Percentiles rank a stretch among this genome's conserved stretches.
Conservation (phyloP, 2,113 vertebrate species). For the Dicaeum eximium region DNA sequence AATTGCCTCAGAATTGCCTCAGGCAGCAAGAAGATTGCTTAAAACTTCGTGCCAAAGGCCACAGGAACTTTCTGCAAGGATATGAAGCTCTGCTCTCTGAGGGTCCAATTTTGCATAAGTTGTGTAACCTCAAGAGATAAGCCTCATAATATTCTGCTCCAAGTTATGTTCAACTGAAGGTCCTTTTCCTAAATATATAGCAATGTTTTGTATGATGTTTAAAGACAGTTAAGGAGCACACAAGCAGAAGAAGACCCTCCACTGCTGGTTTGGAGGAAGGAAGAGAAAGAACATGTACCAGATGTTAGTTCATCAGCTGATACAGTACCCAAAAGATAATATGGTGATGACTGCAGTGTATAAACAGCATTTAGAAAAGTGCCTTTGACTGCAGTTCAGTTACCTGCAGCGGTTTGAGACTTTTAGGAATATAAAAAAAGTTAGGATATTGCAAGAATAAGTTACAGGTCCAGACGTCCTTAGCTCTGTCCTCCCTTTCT, state of each 20-base stretch:
- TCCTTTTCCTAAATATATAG: background rate
- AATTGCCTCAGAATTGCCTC: background rate
- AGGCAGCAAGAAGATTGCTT: background rate
- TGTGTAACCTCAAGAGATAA: background rate
- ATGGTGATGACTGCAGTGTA: background rate
- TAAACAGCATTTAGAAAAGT: background rate
- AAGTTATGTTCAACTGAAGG: background rate
- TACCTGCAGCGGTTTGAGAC: background rate
- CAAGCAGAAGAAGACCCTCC: background rate
- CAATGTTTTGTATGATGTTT: background rate
- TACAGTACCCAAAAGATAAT: background rate
- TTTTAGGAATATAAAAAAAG: background rate
- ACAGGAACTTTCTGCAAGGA: background rate
- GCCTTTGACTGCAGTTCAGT: background rate
- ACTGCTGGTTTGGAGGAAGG: background rate
- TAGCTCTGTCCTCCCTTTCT: background rate
- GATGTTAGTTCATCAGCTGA: background rate
- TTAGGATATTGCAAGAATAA: background rate
- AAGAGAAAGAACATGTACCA: background rate
- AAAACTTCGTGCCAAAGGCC: background rate
- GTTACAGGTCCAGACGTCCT: accelerated
- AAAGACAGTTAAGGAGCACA: background rate
- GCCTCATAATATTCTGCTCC: background rate
- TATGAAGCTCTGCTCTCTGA: background rate
- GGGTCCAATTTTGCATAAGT: background rate